These are phyloP conservation scores for Synergus laeviventris DNA, from an alignment of 2,888 invertebrate genomes.

Conservation along the genomic window DNA sequence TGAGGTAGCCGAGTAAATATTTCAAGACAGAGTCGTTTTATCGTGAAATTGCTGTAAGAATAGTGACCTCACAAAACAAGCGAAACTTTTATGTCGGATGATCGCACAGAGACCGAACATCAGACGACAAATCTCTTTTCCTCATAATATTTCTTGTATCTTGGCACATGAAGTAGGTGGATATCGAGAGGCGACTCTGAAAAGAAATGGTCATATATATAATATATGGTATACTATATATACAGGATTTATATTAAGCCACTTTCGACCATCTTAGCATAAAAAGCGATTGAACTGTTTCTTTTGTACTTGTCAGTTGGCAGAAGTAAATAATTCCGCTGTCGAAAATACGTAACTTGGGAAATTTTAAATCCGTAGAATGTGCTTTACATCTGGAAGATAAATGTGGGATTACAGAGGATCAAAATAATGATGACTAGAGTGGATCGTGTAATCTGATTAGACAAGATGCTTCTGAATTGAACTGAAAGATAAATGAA, in stretches of 20 bases:
- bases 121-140: slow-evolving; percentile 11
- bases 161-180: background rate
- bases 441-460: background rate
- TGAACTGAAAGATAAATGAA: background rate
- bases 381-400: too few species aligned
- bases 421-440: too few species aligned
- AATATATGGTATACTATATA: too few species aligned
- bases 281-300: too few species aligned
- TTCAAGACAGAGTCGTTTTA: background rate
- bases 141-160: background rate
- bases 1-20: slow-evolving; percentile 7
- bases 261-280: too few species aligned
- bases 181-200: background rate
- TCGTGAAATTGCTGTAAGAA: slow-evolving; percentile 22
- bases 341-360: too few species aligned
- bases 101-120: slow-evolving; percentile 4
- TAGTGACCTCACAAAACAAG: background rate
- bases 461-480: background rate
- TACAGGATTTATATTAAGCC: too few species aligned
- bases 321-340: too few species aligned
- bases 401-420: too few species aligned
- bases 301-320: too few species aligned
- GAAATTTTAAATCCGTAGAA: too few species aligned
- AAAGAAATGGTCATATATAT: background rate
- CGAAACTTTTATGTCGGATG: background rate